Percentiles rank a stretch among this genome's conserved stretches.
These are phyloP conservation scores for Hipposideros larvatus DNA, from an alignment of 2,797 vertebrate species.

Conservation along the genomic window DNA sequence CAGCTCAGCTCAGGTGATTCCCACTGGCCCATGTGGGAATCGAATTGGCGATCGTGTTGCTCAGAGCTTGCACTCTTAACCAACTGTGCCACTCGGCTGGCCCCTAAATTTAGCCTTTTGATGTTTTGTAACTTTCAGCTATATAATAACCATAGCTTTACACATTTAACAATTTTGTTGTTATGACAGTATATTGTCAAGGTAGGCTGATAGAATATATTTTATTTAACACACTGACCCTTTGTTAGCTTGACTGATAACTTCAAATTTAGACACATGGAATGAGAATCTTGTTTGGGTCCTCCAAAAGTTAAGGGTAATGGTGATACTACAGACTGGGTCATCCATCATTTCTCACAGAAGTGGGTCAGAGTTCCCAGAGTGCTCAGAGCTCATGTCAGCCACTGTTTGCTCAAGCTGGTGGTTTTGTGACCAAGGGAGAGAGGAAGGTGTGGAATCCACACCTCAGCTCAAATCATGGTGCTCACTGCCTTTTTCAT, in stretches of 20 bases:
- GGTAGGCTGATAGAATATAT: neutral
- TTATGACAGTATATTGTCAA: neutral
- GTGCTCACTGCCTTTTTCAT: neutral
- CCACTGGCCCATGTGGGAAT: too few species aligned
- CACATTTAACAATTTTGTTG: neutral
- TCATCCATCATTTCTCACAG: neutral
- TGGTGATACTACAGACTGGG: neutral
- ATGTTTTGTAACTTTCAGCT: neutral
- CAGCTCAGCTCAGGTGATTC: too few species aligned
- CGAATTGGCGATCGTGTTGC: too few species aligned
- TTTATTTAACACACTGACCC: neutral
- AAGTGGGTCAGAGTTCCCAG: constrained; percentile 42
- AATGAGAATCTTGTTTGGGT: neutral
- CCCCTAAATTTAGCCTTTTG: neutral
- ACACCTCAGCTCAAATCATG: neutral
- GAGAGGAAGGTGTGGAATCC: neutral
- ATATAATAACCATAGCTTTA: neutral
- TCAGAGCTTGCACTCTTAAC: too few species aligned
- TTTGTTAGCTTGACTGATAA: neutral
- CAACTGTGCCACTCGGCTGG: too few species aligned
- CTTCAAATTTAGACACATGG: neutral
- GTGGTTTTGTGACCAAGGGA: neutral
- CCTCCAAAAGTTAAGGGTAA: neutral
- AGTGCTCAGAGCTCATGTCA: neutral
- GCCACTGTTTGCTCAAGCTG: neutral